These are phyloP conservation scores for Thinocorus orbignyianus DNA, from an alignment of 2,113 vertebrate species.

Conservation along the genomic window DNA sequence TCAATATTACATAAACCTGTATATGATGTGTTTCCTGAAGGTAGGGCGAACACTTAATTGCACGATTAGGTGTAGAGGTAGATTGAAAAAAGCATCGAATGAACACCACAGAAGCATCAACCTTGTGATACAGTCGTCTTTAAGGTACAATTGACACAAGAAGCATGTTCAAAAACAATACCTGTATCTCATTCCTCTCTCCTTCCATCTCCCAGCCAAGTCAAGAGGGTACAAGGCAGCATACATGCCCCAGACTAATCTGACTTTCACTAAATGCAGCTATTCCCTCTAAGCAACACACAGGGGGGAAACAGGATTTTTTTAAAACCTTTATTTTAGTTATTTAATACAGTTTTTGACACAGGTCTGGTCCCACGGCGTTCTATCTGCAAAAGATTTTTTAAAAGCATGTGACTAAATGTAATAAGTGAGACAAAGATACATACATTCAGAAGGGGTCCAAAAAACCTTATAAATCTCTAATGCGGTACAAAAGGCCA, in stretches of 20 bases:
- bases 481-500: neutral
- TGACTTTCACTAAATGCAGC: neutral
- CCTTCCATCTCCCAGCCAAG: neutral
- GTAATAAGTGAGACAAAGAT: neutral
- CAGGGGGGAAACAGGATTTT: neutral
- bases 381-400: conserved; percentile 56
- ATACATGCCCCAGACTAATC: neutral
- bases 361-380: conserved; percentile 34
- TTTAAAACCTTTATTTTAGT: conserved; percentile 39
- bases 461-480: neutral
- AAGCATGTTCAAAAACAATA: neutral
- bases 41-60: neutral
- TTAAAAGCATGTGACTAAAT: conserved; percentile 17
- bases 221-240: neutral
- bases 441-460: neutral
- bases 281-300: neutral
- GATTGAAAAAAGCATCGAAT: neutral
- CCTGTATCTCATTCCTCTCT: neutral
- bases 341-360: conserved; percentile 16
- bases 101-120: neutral
- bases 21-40: neutral
- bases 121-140: neutral
- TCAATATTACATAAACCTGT: neutral
- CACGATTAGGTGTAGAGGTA: neutral
- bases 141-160: neutral